Evolutionary conservation across 2,888 invertebrate genomes (phyloP).

Genomic region (Mayetiola destructor): DNA sequence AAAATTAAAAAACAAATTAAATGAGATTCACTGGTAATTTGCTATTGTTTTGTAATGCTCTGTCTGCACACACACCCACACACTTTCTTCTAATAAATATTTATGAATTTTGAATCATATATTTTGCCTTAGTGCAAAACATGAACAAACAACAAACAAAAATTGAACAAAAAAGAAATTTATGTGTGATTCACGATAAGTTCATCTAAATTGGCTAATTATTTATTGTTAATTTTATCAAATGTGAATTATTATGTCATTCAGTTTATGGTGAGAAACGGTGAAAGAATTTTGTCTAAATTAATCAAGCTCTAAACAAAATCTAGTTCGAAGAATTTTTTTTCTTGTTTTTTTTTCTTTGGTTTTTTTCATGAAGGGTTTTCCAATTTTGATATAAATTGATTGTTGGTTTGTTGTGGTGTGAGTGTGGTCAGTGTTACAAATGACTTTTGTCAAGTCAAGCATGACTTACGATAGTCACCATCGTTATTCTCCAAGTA

Average conservation of each 20-base stretch:
- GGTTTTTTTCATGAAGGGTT: not conserved
- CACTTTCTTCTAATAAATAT: not conserved
- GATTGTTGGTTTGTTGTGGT: conserved; percentile 16
- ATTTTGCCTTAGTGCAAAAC: too few species aligned
- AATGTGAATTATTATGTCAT: too few species aligned
- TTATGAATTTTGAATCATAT: too few species aligned
- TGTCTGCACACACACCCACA: conserved; percentile 7
- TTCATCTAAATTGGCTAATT: too few species aligned
- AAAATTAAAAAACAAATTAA: not conserved
- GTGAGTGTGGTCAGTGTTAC: conserved; percentile 4
- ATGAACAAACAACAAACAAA: too few species aligned
- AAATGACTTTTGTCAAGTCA: conserved; percentile 22
- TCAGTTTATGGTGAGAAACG: too few species aligned
- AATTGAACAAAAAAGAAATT: too few species aligned
- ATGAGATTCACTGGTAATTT: too few species aligned
- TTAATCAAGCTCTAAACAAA: conserved; percentile 2
- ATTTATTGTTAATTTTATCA: too few species aligned
- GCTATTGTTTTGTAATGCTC: not conserved
- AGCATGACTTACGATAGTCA: conserved; percentile 39
- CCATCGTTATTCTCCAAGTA: conserved; percentile 69
- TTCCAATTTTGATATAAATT: conserved; percentile 18
- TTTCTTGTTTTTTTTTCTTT: not conserved
- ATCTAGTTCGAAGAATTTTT: not conserved
- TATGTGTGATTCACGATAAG: not conserved
- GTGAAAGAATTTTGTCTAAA: not conserved